Evolutionary conservation across 2,888 invertebrate genomes (phyloP), one percentile per base, ranked within the genome.

Genomic region (Aproaerema taeniolella): DNA sequence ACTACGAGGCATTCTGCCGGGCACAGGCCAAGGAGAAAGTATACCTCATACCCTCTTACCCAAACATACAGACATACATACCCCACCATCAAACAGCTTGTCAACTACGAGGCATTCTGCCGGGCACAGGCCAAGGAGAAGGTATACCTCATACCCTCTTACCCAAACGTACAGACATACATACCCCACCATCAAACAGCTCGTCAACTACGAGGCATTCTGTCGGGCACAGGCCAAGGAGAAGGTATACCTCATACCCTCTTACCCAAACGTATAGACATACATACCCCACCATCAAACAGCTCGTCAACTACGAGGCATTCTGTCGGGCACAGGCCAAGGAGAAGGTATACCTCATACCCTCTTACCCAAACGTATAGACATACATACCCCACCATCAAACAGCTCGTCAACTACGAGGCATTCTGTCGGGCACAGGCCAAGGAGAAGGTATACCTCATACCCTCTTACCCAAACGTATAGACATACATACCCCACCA

Each of bases 31-130:
- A 93, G 38, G 97, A 97, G 62, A 97, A 98, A 88, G 94, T 93
- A n/a, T n/a, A n/a, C n/a, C n/a, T n/a, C n/a, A 64, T 48, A 34
- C n/a, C n/a, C n/a, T n/a, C n/a, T n/a, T n/a, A n/a, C n/a, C n/a
- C n/a, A n/a, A n/a, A n/a, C n/a, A n/a, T n/a, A n/a, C n/a, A n/a
- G n/a, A n/a, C n/a, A n/a, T n/a, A n/a, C 89, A 1, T 75, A 82
- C 20, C 94, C 96, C 0, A 88, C 89, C 1, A 91, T 98, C 26
- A 91, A 88, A 0, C 63, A 88, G 9, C 87, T 97, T 0, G 90
- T 95, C 8, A 95, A 98, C 74, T 99, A 99, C 63, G 96, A 96
- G 61, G 88, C 91, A 41, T 98, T 98, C 75, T 99, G 99, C 80
- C 93, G 94, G 2, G 89, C 95, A 2, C 90, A 90, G 46, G 95